A percentile compares a stretch with the other conserved stretches of the same genome.
Evolutionary conservation across 2,113 vertebrate species (phyloP).

Genomic region (Trochalopteron elliotii): DNA sequence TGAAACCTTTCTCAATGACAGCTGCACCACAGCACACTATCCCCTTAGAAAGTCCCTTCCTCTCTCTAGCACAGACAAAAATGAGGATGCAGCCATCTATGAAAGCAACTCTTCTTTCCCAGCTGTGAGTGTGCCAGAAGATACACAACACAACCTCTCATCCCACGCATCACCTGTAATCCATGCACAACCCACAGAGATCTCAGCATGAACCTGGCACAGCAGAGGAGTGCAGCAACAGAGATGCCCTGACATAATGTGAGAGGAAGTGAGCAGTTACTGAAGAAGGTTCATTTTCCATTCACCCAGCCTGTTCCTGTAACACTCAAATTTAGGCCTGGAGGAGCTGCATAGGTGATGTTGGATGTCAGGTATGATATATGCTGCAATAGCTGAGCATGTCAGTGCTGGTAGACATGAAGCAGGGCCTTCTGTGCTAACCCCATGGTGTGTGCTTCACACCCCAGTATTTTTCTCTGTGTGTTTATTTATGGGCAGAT

Average conservation of each 20-base stretch:
- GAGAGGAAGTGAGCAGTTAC: background rate
- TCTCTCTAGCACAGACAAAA: background rate
- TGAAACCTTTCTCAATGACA: background rate
- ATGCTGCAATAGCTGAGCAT: background rate
- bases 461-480: background rate
- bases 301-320: background rate
- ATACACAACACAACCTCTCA: background rate
- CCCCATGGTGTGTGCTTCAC: background rate
- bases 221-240: background rate
- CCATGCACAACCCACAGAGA: no score
- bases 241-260: background rate
- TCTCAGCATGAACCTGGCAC: background rate
- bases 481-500: slow-evolving; percentile 48
- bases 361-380: background rate
- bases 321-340: background rate
- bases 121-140: background rate
- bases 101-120: background rate
- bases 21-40: background rate
- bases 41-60: background rate
- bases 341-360: background rate
- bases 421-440: background rate
- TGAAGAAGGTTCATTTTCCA: background rate
- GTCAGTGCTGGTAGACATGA: background rate
- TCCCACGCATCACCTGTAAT: background rate
- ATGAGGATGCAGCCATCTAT: background rate